Evolutionary conservation across 2,113 vertebrate species (phyloP).

Genomic region (Ammodytes marinus): DNA sequence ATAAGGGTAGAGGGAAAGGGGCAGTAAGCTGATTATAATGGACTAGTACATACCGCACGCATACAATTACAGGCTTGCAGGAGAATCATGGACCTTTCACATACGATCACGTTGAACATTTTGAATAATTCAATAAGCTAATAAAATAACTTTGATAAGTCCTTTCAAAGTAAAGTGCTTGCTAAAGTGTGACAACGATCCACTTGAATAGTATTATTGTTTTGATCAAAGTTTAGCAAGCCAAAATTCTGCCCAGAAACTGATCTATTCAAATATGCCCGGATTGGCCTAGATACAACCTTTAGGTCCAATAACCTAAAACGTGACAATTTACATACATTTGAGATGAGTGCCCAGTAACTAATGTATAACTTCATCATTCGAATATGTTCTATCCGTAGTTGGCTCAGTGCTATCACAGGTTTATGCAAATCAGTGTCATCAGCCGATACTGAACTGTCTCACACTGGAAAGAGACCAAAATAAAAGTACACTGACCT

Average conservation of each 20-base stretch:
- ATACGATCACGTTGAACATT: too few species aligned
- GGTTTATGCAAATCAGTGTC: neutral
- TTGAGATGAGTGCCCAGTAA: too few species aligned
- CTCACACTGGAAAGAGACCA: too few species aligned
- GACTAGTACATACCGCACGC: too few species aligned
- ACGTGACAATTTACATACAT: too few species aligned
- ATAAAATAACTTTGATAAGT: too few species aligned
- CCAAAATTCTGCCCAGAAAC: neutral
- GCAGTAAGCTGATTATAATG: neutral
- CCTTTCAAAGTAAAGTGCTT: neutral
- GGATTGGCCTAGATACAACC: too few species aligned
- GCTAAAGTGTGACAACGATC: neutral
- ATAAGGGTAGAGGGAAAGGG: neutral
- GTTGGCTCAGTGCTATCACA: neutral
- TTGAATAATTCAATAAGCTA: too few species aligned
- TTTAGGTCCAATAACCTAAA: too few species aligned
- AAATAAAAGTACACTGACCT: neutral
- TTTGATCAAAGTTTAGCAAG: neutral
- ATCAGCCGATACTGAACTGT: neutral
- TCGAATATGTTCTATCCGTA: neutral
- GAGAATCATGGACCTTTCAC: neutral
- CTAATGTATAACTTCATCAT: too few species aligned
- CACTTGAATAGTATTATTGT: neutral
- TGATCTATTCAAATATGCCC: too few species aligned
- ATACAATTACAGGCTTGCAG: neutral